These are phyloP conservation scores for Polia nebulosa DNA, from an alignment of 2,888 invertebrate species.

Conservation along the genomic window DNA sequence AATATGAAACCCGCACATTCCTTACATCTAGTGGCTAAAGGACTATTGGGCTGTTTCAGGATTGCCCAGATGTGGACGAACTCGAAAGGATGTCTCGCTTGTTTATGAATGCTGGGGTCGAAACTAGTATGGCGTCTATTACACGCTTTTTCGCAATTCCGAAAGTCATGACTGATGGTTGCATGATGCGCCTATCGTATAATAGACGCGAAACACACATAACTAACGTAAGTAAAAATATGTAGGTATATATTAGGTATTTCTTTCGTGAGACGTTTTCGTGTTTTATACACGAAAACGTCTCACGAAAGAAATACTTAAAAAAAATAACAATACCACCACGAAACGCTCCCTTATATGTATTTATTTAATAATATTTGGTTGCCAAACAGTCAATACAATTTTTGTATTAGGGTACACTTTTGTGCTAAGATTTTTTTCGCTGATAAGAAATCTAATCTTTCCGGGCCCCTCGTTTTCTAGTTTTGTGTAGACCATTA, in stretches of 20 bases:
- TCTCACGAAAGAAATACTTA: conserved; percentile 7
- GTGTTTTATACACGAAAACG: not conserved
- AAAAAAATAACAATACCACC: conserved; percentile 33
- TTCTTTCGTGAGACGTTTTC: too few relatives aligned
- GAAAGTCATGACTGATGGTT: too few relatives aligned
- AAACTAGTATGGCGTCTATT: too few relatives aligned
- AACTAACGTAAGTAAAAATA: too few relatives aligned
- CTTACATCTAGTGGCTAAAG: not conserved
- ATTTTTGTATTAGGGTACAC: conserved; percentile 71
- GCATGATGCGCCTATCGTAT: too few relatives aligned
- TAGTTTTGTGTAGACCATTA: conserved; percentile 84
- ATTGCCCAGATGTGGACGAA: not conserved
- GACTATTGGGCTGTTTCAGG: not conserved
- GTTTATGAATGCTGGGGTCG: not conserved
- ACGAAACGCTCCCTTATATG: conserved; percentile 58
- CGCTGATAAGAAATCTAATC: conserved; percentile 89
- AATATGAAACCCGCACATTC: not conserved
- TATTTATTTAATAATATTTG: conserved; percentile 63
- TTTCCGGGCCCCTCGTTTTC: conserved; percentile 82
- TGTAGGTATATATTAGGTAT: too few relatives aligned
- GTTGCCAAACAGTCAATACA: conserved; percentile 67
- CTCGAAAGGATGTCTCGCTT: not conserved
- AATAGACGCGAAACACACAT: too few relatives aligned
- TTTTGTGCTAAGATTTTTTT: conserved; percentile 79
- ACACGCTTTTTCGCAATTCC: too few relatives aligned